Base-by-base conservation (phyloP, 2,113 vertebrate genomes). In the Stomatorhinus ivindoensis region DNA sequence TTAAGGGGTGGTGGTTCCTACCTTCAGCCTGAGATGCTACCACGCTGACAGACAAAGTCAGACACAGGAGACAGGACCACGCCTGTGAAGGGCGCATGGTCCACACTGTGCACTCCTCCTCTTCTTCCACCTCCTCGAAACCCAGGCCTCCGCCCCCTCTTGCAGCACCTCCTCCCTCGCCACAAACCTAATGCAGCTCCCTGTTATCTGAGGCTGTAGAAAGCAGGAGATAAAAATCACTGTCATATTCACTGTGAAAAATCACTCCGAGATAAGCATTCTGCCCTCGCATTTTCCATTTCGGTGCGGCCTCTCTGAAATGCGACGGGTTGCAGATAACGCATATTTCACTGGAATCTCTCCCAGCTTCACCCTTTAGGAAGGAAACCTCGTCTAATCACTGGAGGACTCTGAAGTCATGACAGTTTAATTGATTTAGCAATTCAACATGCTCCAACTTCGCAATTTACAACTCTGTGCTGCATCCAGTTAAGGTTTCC, bases 21-120 rank as follows among this genome's bases (percentile, higher is more conserved):
- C 95, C 95, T 95, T 96, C 96, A 91, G 93, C 91, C 91, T 95
- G 94, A 39, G 93, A 94, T 76, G 92, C 51, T 89, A 92, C 91
- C n/a, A 90, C 91, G 89, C 92, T 92, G 91, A 91, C 91, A 47
- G 89, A 92, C 76, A 95, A 91, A 89, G 90, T 94, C 89, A 96
- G 89, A 84, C 87, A 94, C 93, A 95, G 90, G 1, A 96, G 89
- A 76, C 95, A 90, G 86, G 94, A 91, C 95, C 94, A 95, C 88
- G 92, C 58, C 83, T 87, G 91, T 85, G 88, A 90, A 87, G 19
- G n/a, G 89, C 92, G 94, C 96, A 96, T 96, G 27, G 85, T 95
- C 48, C 90, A 89, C 91, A 89, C 76, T 92, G 31, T 21, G 46
- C 27, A 86, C 47, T 61, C 89, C 24, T 53, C 51, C 42, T 88